Percentiles rank a stretch among this genome's conserved stretches.
These are phyloP conservation scores for Lycaena phlaeas DNA, from an alignment of 2,888 invertebrate genomes.

Conservation along the genomic window DNA sequence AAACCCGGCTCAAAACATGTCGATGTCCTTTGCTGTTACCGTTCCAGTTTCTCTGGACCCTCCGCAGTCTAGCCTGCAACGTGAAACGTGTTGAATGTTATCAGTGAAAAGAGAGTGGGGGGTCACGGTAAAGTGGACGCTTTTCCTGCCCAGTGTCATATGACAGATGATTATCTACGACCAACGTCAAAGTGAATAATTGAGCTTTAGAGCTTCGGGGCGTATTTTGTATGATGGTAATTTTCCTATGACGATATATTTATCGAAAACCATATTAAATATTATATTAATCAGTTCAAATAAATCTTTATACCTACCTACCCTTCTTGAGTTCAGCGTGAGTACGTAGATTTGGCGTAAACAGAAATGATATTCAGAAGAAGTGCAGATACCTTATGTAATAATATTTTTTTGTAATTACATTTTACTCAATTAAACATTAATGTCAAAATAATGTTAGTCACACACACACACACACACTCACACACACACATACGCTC, in stretches of 20 bases:
- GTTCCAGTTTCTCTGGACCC: slow-evolving; percentile 18
- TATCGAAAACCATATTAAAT: not conserved
- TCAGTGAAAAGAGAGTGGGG: slow-evolving; percentile 25
- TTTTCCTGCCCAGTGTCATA: slow-evolving; percentile 46
- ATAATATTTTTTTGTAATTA: too few species aligned
- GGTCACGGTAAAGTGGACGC: slow-evolving; percentile 38
- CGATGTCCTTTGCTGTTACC: slow-evolving; percentile 19
- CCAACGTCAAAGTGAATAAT: slow-evolving; percentile 69
- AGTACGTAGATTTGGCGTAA: too few species aligned
- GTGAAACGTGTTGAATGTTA: slow-evolving; percentile 19
- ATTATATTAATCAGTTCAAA: too few species aligned
- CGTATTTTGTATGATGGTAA: slow-evolving; percentile 20
- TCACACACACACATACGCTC: too few species aligned
- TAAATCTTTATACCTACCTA: too few species aligned
- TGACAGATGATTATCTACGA: slow-evolving; percentile 71
- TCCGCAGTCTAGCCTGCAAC: slow-evolving; percentile 13
- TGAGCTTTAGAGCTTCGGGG: slow-evolving; percentile 50
- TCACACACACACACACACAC: too few species aligned
- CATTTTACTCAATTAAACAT: too few species aligned
- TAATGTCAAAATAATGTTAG: not conserved
- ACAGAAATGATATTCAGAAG: too few species aligned
- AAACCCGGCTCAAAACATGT: slow-evolving; percentile 23
- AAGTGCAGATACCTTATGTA: too few species aligned
- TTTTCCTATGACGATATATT: slow-evolving; percentile 8
- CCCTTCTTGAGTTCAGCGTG: too few species aligned